Evolutionary conservation across 1,140 invertebrate genomes (phyloP), one percentile per base, ranked within the genome.

Genomic region (Conus betulinus): DNA sequence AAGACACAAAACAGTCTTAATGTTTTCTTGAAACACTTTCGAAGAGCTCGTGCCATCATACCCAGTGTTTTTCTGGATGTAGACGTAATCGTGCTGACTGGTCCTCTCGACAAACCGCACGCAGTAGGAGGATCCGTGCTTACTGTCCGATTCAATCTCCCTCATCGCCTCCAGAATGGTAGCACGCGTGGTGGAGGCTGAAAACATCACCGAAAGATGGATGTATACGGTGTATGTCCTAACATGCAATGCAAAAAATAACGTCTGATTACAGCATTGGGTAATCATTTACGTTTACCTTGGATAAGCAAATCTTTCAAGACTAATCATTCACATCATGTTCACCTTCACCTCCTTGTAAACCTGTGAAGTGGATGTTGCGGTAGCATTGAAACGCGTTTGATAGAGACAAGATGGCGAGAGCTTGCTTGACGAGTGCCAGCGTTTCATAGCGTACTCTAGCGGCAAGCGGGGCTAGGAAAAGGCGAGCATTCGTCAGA

Each of bases 111-210:
- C 74, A 39, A 81, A 87, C 0, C 76, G n/a, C 25, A 87, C 76
- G 20, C 86, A 87, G 78, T 87, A 6, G 11, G 23, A 17, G 17
- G 52, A 78, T 0, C 86, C 76, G 86, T 87, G 86, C 52, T 81
- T 87, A 3, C 76, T 87, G 74, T 87, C 55, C 13, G 76, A 52
- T 52, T 87, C 86, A 55, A 87, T 87, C 71, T 87, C 86, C 20
- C 74, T 53, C 86, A 87, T 87, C 23, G 86, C 86, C 55, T 25
- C 15, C 6, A 87, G 55, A 17, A 87, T 87, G 6, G 55, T 76
- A 53, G 27, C 25, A 6, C 51, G 60, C 5, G 84, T 85, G 20
- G 84, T 74, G 23, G 84, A 52, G 11, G 84, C 84, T 85, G 84
- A 7, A 85, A 23, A 52, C 8, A 8, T 39, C 6, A n/a, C 13